Base-by-base conservation (phyloP, 2,113 vertebrate species). In the Crotalus horridus region DNA sequence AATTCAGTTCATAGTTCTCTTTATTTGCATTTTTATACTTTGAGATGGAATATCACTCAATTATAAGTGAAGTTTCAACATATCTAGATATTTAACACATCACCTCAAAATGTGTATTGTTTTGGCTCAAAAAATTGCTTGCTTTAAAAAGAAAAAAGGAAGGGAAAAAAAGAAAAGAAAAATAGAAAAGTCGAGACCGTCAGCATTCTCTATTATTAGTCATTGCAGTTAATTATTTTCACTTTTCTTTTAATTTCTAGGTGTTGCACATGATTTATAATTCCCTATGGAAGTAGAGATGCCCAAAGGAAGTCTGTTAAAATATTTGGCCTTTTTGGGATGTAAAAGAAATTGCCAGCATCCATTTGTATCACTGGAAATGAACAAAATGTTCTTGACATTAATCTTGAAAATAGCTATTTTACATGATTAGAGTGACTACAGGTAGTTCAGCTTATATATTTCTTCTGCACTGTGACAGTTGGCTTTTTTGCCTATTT, bases 271-370 rank as follows among this genome's bases (percentile, higher is more conserved):
- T 96, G 96, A 93, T 95, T 96, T 95, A 94, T 95, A 95, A 97
- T 97, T 97, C 97, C 94, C 96, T 96, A 92, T 97, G 96, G 94
- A 98, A 95, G 96, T 93, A 33, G 94, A 39, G 89, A 88, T 0
- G 1, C 94, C 97, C 96, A 96, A 97, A 95, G 95, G 96, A 94
- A 97, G 95, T 93, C 95, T 96, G 95, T 61, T 92, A 96, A 96
- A 95, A 94, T 61, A 95, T 91, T 96, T 97, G 95, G 96, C 91
- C 93, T 97, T 97, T 95, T 96, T 93, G 91, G 89, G 91, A 88
- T 96, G 94, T 92, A 95, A 93, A 91, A 94, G 56, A 81, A 96
- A 97, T 92, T 97, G 96, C 96, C 95, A 97, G 92, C 96, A 97
- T 23, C 81, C 93, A 91, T 96, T 97, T 96, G 94, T 88, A 91